Evolutionary conservation across 2,113 vertebrate species (phyloP).

Genomic region (Rhipidura dahli): DNA sequence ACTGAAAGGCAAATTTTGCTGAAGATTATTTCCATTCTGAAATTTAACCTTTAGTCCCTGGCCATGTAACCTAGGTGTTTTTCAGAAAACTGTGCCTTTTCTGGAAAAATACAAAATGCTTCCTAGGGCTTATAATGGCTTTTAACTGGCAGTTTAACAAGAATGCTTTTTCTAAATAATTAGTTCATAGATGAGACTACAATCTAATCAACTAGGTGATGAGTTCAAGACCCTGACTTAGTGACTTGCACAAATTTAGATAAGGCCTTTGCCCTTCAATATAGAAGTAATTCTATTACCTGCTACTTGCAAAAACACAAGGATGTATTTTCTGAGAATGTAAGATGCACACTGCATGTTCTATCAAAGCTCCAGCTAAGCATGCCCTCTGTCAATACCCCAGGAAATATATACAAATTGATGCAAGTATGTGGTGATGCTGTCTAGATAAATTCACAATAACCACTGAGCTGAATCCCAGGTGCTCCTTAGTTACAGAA

Average conservation of each 20-base stretch:
- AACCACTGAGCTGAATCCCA: background rate
- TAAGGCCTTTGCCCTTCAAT: background rate
- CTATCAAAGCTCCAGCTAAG: background rate
- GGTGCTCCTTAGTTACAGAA: background rate
- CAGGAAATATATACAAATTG: background rate
- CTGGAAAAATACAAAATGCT: background rate
- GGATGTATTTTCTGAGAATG: background rate
- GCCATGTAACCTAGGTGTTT: background rate
- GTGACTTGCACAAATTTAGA: background rate
- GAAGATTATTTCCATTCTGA: background rate
- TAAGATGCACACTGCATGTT: background rate
- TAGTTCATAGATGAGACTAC: background rate
- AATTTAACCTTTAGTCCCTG: background rate
- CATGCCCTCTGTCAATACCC: rapidly evolving
- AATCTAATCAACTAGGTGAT: background rate
- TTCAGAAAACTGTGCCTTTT: background rate
- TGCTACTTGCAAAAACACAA: background rate
- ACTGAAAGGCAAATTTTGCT: background rate
- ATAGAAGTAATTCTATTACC: background rate
- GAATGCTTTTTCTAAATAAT: background rate
- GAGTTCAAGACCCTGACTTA: background rate
- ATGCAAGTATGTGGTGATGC: background rate
- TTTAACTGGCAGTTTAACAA: background rate
- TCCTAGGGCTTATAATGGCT: background rate
- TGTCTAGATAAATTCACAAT: background rate